Percentiles rank a stretch among this genome's conserved stretches.
These are phyloP conservation scores for Orthosia cruda DNA, from an alignment of 2,888 invertebrate genomes.

Conservation along the genomic window DNA sequence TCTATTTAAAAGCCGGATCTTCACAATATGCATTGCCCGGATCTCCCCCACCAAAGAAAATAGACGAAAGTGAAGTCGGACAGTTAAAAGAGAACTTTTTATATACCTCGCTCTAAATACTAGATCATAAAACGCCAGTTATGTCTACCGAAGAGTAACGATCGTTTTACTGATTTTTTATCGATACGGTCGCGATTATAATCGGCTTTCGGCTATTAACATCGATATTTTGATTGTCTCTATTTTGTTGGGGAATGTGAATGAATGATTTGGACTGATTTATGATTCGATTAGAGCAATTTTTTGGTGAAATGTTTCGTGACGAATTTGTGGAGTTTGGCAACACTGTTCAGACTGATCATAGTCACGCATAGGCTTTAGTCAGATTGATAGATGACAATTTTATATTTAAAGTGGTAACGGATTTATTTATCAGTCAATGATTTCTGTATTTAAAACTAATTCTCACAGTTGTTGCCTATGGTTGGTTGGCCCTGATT, in stretches of 20 bases:
- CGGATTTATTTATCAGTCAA: too few species aligned
- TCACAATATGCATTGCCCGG: slow-evolving; percentile 37
- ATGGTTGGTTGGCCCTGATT: too few species aligned
- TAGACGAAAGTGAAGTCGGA: slow-evolving; percentile 58
- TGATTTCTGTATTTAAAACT: too few species aligned
- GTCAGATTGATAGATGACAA: too few species aligned
- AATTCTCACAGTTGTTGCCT: too few species aligned
- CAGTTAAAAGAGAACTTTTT: slow-evolving; percentile 46
- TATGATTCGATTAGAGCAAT: slow-evolving; percentile 20
- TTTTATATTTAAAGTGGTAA: background rate
- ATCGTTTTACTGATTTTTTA: slow-evolving; percentile 68
- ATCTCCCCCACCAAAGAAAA: slow-evolving; percentile 30
- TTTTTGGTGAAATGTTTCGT: slow-evolving; percentile 16
- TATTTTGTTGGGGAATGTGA: slow-evolving; percentile 48
- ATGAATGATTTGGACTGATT: slow-evolving; percentile 33
- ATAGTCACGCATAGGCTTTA: too few species aligned
- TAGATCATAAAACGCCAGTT: slow-evolving; percentile 56
- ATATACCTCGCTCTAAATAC: slow-evolving; percentile 54
- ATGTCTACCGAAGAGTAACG: slow-evolving; percentile 54
- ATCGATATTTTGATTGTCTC: slow-evolving; percentile 70
- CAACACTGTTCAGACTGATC: too few species aligned
- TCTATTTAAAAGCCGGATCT: too few species aligned
- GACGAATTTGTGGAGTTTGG: background rate
- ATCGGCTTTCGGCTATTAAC: slow-evolving; percentile 84
- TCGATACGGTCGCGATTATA: slow-evolving; percentile 80